Conservation (phyloP, 2,888 invertebrate genomes). For the Ypsolopha sequella region DNA sequence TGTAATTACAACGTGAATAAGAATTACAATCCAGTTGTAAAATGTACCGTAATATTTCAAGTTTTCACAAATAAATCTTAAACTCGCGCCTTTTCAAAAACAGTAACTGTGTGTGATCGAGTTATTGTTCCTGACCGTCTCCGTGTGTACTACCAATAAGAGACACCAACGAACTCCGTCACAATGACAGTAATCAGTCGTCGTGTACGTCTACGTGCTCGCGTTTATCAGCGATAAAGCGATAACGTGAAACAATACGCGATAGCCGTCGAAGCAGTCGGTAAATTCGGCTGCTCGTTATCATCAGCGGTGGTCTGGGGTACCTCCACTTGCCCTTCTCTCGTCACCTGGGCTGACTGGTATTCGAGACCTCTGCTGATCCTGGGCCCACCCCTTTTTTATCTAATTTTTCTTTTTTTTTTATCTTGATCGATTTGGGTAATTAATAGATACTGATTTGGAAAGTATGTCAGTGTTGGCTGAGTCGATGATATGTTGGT, state of each 20-base stretch:
- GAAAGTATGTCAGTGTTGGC: not conserved
- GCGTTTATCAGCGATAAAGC: conserved; percentile 37
- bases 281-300: conserved; percentile 39
- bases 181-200: too few relatives aligned
- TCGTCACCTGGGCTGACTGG: conserved; percentile 46
- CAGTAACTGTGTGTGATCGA: too few relatives aligned
- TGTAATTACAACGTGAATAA: too few relatives aligned
- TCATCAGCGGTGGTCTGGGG: conserved; percentile 69
- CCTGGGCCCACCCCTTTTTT: conserved; percentile 51
- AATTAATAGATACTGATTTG: conserved; percentile 30
- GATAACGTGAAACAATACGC: conserved; percentile 29
- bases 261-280: conserved; percentile 32
- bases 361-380: conserved; percentile 73
- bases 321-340: conserved; percentile 39
- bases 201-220: too few relatives aligned
- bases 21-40: too few relatives aligned
- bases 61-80: too few relatives aligned
- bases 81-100: too few relatives aligned
- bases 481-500: not conserved
- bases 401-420: conserved; percentile 45
- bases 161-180: too few relatives aligned
- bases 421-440: conserved; percentile 55
- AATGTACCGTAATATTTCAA: too few relatives aligned
- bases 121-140: too few relatives aligned
- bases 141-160: too few relatives aligned